Evolutionary conservation across 1,140 invertebrate species (phyloP).

Genomic region (Ladona fulva): DNA sequence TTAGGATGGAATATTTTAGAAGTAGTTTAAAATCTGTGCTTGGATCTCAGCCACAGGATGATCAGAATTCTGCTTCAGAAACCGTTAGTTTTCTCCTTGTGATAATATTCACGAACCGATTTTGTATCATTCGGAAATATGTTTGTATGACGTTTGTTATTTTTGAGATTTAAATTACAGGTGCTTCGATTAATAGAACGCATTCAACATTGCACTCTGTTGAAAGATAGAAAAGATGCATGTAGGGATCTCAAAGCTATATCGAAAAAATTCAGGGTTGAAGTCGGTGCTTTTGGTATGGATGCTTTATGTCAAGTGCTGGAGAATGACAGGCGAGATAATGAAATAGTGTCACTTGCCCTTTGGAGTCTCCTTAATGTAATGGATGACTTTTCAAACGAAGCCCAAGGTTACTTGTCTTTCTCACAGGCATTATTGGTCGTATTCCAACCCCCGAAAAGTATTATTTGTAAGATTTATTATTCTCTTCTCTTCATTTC

Average conservation of each 20-base stretch:
- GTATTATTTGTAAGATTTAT: too few relatives aligned
- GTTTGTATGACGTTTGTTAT: conserved; percentile 14
- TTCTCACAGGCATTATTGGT: background rate
- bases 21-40: conserved; percentile 82
- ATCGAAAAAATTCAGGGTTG: conserved; percentile 84
- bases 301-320: conserved; percentile 72
- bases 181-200: conserved; percentile 88
- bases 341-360: conserved; percentile 85
- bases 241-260: conserved; percentile 89
- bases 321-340: conserved; percentile 73
- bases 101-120: conserved; percentile 11
- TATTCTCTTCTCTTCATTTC: background rate
- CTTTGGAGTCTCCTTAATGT: conserved; percentile 88
- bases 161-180: conserved; percentile 40
- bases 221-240: conserved; percentile 93
- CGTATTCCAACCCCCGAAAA: too few relatives aligned
- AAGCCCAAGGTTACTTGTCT: background rate
- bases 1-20: conserved; percentile 72
- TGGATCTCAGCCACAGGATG: conserved; percentile 62
- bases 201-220: conserved; percentile 79
- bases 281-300: conserved; percentile 94
- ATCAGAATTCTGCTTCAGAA: conserved; percentile 67
- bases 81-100: conserved; percentile 50
- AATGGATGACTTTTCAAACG: conserved; percentile 37
- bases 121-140: conserved; percentile 17